Evolutionary conservation across 2,113 vertebrate species (phyloP).

Genomic region (cattle (Bos taurus)): DNA sequence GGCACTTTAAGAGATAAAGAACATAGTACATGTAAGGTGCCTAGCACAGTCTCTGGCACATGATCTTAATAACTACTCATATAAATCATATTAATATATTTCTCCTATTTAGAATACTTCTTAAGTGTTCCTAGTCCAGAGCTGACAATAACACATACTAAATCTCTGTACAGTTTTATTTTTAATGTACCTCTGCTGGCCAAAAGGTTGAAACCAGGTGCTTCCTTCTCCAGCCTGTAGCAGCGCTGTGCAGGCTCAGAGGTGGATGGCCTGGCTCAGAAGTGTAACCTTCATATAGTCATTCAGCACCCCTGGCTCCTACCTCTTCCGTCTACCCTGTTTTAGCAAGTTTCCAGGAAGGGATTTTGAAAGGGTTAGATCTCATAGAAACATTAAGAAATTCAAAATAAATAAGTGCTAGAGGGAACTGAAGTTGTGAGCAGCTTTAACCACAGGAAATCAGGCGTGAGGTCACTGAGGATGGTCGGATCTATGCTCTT

Average conservation of each 20-base stretch:
- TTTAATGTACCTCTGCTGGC: neutral
- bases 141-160: neutral
- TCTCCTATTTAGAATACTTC: neutral
- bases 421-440: neutral
- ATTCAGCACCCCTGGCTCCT: neutral
- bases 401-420: neutral
- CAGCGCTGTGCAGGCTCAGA: neutral
- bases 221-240: neutral
- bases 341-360: neutral
- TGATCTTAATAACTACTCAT: neutral
- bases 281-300: fast-evolving
- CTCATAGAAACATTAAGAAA: neutral
- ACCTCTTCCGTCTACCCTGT: neutral
- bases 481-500: neutral
- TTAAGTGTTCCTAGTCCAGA: neutral
- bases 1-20: neutral
- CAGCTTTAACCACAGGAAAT: neutral
- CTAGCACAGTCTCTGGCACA: neutral
- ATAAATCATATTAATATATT: neutral
- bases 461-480: fast-evolving
- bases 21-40: neutral
- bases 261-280: fast-evolving
- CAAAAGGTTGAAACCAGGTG: neutral
- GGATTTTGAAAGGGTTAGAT: neutral
- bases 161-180: neutral